Evolutionary conservation across 2,888 invertebrate species (phyloP), one percentile per base, ranked within the genome.

Genomic region (Panorpa germanica): DNA sequence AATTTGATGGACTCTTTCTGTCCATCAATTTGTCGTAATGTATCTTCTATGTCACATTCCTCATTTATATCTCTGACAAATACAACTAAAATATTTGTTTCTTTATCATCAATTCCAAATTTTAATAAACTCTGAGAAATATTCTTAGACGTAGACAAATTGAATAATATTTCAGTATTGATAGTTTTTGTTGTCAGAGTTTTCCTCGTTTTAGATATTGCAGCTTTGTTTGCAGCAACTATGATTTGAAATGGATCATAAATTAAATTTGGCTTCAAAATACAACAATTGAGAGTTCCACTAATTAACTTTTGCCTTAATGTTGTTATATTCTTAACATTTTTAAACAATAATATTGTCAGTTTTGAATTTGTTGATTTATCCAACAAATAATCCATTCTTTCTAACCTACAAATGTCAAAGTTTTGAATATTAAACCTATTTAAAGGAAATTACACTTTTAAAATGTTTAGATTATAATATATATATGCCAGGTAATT

Each of bases 151-250:
- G 65, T 48, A 0, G 75, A 75, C 34, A 78, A 52, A 46, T 70
- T 71, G 44, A 61, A 77, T 11, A 78, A 44, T 27, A 75, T 59
- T 50, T 78, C 77, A 0, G 71, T 63, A 43, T 57, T 67, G 2
- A 75, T 42, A 6, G 59, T 63, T 41, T 61, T 65, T 1, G 77
- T 77, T 1, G 63, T 63, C 45, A 70, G 50, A 19, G 47, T 50
- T 8, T 48, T 46, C 2, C 44, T 45, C 40, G 58, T 61, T 28
- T 61, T 54, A 2, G 61, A 52, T 1, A 65, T 40, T 0, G 58
- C 56, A 3, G 76, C 73, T 45, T 63, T 69, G 44, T 77, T 76
- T 2, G 72, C 70, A 2, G 76, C 75, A 5, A 71, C 61, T 1
- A 59, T 57, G 7, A 75, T 49, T 50, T 67, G 66, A 39, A 66